phyloP scores from a whole-genome alignment of 2,888 invertebrate species.

The Rugalucina vietnamica region DNA sequence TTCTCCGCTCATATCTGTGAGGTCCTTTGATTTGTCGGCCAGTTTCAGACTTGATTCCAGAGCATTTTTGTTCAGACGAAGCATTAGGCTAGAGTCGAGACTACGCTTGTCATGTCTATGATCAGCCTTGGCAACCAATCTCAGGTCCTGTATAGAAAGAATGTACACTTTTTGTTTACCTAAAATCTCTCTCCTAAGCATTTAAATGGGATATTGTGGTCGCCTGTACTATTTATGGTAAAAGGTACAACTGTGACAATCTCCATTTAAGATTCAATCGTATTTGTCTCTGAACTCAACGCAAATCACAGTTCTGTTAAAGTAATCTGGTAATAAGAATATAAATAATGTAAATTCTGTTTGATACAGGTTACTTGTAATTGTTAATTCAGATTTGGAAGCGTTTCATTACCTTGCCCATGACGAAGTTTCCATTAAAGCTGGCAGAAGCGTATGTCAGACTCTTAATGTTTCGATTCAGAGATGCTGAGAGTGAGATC shows the following conservation, averaged over 20 bases:
- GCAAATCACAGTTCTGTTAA: too few species aligned
- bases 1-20: slow-evolving; percentile 59
- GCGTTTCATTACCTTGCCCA: slow-evolving; percentile 44
- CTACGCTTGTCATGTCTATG: slow-evolving; percentile 64
- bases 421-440: slow-evolving; percentile 38
- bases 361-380: too few species aligned
- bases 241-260: too few species aligned
- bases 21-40: slow-evolving; percentile 62
- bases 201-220: too few species aligned
- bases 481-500: slow-evolving; percentile 45
- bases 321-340: not conserved
- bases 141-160: slow-evolving; percentile 67
- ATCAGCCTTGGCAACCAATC: slow-evolving; percentile 59
- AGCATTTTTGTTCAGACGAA: slow-evolving; percentile 65
- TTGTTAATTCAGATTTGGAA: not conserved
- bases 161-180: too few species aligned
- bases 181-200: too few species aligned
- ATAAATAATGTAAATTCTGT: not conserved
- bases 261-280: too few species aligned
- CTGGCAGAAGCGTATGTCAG: slow-evolving; percentile 24
- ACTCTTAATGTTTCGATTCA: slow-evolving; percentile 51
- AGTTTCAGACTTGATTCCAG: slow-evolving; percentile 58
- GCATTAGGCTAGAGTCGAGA: slow-evolving; percentile 60
- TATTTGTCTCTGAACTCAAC: too few species aligned
- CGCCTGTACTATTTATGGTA: too few species aligned